Conservation (phyloP, 2,797 vertebrate genomes). For the Podarcis lilfordi region DNA sequence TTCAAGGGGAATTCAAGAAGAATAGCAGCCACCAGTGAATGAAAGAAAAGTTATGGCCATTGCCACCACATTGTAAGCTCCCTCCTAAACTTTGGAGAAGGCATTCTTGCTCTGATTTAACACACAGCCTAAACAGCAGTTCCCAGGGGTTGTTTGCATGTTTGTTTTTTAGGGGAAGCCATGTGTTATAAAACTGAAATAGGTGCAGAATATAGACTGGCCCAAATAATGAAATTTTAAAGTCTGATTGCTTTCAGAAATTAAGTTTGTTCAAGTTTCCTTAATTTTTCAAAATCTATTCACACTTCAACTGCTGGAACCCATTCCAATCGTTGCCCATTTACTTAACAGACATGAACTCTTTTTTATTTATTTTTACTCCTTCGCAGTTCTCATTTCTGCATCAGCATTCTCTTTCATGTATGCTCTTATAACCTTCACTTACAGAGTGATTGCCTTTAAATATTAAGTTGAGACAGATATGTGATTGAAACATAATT, state of each 20-base stretch:
- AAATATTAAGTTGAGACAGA: conserved; percentile 41
- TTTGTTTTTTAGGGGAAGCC: background rate
- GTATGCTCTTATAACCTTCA: background rate
- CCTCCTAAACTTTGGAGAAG: background rate
- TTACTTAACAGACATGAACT: background rate
- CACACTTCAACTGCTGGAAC: background rate
- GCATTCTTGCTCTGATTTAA: no score
- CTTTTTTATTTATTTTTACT: background rate
- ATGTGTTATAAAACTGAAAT: background rate
- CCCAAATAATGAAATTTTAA: background rate
- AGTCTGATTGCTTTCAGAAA: background rate
- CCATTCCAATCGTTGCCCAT: background rate
- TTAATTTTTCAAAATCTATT: background rate
- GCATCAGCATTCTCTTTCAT: background rate
- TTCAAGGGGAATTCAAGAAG: background rate
- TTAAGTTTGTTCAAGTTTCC: background rate
- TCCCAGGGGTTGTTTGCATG: background rate
- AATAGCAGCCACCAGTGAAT: background rate
- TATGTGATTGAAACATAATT: conserved; percentile 32
- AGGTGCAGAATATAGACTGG: background rate
- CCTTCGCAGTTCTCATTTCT: conserved; percentile 2
- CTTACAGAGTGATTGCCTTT: conserved; percentile 27
- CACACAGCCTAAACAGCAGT: background rate
- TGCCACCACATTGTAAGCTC: background rate
- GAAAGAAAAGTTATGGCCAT: background rate